Base-by-base conservation (phyloP, 2,797 vertebrate genomes). In the Paratrypauchen microcephalus region DNA sequence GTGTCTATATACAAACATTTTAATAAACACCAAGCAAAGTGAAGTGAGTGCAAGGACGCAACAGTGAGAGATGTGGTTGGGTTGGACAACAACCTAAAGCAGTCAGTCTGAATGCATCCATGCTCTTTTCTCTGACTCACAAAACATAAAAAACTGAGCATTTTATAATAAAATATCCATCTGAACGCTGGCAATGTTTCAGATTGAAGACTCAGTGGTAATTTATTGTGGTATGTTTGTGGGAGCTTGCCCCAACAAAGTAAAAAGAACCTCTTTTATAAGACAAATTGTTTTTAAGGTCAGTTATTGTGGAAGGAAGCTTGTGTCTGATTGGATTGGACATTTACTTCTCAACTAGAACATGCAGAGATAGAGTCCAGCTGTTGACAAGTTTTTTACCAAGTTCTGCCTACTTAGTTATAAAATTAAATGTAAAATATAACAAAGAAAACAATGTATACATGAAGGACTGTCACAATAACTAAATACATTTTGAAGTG, bases 231-330 rank as follows among this genome's bases (percentile, higher is more conserved):
- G 26, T 58, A 58, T 58, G 18, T 26, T 58, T 58, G 56, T 58
- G 56, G 24, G 24, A 28, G 55, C 5, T 16, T 0, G 24, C 24
- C 55, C 55, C 24, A 13, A 15, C 55, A 57, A 6, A 28, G 24
- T 16, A 16, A 57, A 57, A 57, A 55, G 52, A 18, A 28, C 15
- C 24, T 55, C 21, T 55, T 55, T 55, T 23, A 57, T 26, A 28
- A 57, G 55, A 57, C 13, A 57, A 57, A 57, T 24, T 23, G 23
- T 21, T 55, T 55, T 55, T 55, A 55, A 52, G 52, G 52, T 55
- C 52, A 55, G n/a, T 55, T 55, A 23, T 55, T 23, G 52, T 55
- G 3, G 4, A 23, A 23, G 52, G 52, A 13, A 55, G 52, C 21
- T 55, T 23, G 52, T 55, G 11, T 55, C 21, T 4, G 3, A 13